Conservation (phyloP, 2,888 invertebrate genomes). For the Altica lythri region DNA sequence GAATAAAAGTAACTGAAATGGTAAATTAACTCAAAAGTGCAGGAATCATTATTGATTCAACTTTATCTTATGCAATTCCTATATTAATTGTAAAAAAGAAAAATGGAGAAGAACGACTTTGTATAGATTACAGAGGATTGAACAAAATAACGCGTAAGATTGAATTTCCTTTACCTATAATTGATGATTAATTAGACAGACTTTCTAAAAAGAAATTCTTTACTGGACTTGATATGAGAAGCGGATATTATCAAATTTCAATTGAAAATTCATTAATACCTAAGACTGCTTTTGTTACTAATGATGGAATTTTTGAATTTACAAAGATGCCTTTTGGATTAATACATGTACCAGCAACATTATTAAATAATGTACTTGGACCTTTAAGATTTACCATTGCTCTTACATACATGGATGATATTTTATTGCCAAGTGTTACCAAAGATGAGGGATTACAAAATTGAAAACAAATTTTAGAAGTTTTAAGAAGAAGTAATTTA, state of each 20-base stretch:
- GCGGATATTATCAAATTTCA: constrained; percentile 47
- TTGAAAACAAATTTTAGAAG: constrained; percentile 21
- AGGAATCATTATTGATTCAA: background rate
- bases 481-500: constrained; percentile 18
- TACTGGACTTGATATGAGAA: constrained; percentile 43
- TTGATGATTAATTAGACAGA: constrained; percentile 45
- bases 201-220: constrained; percentile 41
- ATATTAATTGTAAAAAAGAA: constrained; percentile 35
- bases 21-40: background rate
- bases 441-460: constrained; percentile 20
- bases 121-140: constrained; percentile 43
- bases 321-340: constrained; percentile 27
- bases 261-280: constrained; percentile 39
- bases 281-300: constrained; percentile 47
- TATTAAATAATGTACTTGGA: constrained; percentile 22
- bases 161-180: constrained; percentile 44
- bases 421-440: constrained; percentile 19
- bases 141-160: constrained; percentile 47
- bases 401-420: constrained; percentile 26
- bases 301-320: constrained; percentile 48
- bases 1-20: background rate
- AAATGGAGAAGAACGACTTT: constrained; percentile 38
- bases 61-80: constrained; percentile 3
- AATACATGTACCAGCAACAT: constrained; percentile 45
- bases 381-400: constrained; percentile 5